Conservation (phyloP, 2,888 invertebrate genomes). For the Mythimna impura region DNA sequence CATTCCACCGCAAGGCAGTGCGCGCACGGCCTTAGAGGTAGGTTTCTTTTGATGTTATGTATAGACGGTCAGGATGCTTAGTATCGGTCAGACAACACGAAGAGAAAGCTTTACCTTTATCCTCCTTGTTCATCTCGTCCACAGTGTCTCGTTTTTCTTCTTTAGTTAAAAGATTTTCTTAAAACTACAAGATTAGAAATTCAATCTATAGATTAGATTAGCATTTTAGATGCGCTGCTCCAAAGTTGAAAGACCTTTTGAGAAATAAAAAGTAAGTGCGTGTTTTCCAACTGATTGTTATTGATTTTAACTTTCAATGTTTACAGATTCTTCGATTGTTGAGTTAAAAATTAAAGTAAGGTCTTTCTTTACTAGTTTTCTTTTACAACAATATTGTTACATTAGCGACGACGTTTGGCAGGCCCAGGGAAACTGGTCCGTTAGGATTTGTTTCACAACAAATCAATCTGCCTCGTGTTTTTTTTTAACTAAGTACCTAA, state of each 20-base stretch:
- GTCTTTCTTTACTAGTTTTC: not conserved
- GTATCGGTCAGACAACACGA: too few relatives aligned
- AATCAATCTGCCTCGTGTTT: too few relatives aligned
- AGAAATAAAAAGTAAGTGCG: constrained; percentile 21
- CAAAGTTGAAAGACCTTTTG: constrained; percentile 14
- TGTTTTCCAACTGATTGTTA: constrained; percentile 1
- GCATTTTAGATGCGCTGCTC: constrained; percentile 11
- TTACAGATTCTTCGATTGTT: not conserved
- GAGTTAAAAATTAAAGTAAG: not conserved
- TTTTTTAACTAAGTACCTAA: too few relatives aligned
- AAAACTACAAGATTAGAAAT: constrained; percentile 13
- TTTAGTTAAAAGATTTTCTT: not conserved
- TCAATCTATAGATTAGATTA: constrained; percentile 10
- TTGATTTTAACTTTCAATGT: not conserved
- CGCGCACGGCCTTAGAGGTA: too few relatives aligned
- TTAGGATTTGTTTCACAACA: too few relatives aligned
- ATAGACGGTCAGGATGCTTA: too few relatives aligned
- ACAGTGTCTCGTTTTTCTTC: not conserved
- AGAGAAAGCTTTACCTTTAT: not conserved
- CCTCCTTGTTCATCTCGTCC: not conserved
- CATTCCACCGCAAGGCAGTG: too few relatives aligned
- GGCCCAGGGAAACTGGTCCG: too few relatives aligned
- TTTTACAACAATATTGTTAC: not conserved
- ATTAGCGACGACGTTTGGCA: too few relatives aligned
- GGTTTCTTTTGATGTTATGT: too few relatives aligned